phyloP scores from a whole-genome alignment of 2,797 vertebrate genomes.

The Sebastolobus alascanus region DNA sequence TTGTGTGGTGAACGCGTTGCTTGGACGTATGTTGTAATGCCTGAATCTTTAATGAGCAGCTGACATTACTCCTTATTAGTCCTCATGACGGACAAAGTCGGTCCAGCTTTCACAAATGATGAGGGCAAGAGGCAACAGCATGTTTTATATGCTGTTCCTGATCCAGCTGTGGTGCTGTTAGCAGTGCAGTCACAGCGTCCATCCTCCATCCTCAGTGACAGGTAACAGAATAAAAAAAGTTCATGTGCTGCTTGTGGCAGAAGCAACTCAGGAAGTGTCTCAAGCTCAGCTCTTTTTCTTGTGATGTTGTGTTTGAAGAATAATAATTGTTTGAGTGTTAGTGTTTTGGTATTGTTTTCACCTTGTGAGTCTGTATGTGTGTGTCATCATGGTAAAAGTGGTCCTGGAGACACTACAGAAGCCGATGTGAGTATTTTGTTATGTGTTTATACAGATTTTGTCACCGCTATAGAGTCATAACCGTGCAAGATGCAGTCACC shows the following conservation, averaged over 20 bases:
- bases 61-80: not conserved
- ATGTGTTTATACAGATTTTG: fast-evolving
- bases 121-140: not conserved
- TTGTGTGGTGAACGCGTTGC: not conserved
- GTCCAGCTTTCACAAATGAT: not conserved
- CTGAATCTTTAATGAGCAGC: not conserved
- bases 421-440: not conserved
- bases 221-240: slow-evolving; percentile 5
- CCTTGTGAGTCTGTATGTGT: not conserved
- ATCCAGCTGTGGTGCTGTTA: not conserved
- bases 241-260: not conserved
- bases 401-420: not conserved
- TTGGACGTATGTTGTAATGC: not conserved
- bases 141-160: slow-evolving; percentile 8
- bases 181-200: slow-evolving; percentile 15
- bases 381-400: not conserved
- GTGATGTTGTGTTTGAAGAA: not conserved
- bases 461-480: not conserved
- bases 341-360: not conserved
- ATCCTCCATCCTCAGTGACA: not conserved
- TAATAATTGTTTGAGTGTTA: not conserved
- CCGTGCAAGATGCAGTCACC: fast-evolving
- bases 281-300: not conserved
- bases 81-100: not conserved
- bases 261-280: not conserved